These are phyloP conservation scores for Chionodraco myersi DNA, from an alignment of 2,113 vertebrate genomes.

Conservation along the genomic window DNA sequence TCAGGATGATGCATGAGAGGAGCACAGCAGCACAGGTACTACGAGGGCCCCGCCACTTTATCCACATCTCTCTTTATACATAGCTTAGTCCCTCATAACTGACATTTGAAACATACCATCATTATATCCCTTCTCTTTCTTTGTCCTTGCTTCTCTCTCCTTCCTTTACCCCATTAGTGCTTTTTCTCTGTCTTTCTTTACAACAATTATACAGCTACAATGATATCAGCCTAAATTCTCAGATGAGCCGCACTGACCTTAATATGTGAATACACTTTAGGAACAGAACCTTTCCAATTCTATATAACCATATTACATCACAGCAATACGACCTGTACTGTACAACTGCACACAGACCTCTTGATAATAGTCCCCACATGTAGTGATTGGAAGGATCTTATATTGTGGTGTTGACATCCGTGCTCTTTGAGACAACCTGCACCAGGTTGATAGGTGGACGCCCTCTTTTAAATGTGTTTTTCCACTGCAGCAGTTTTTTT, in stretches of 20 bases:
- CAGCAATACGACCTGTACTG: background rate
- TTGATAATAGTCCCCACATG: background rate
- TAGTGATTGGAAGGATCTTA: background rate
- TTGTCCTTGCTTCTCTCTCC: background rate
- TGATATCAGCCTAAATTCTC: constrained; percentile 18
- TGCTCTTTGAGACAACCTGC: background rate
- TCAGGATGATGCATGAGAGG: constrained; percentile 73
- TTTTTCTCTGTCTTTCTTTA: constrained; percentile 10
- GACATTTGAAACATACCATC: background rate
- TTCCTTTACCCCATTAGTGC: background rate
- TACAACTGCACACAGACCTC: background rate
- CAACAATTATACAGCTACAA: background rate
- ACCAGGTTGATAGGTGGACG: background rate
- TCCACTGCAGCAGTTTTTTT: background rate
- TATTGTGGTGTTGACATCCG: background rate
- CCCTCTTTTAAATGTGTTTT: background rate
- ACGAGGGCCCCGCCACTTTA: background rate
- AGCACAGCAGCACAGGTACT: constrained; percentile 51
- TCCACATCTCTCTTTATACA: background rate
- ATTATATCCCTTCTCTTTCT: background rate
- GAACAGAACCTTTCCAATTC: constrained; percentile 1
- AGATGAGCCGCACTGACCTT: constrained; percentile 44
- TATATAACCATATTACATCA: background rate
- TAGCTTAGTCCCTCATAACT: constrained; percentile 16
- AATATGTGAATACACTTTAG: constrained; percentile 27